Percentiles rank a stretch among this genome's conserved stretches.
These are phyloP conservation scores for Phyllostomus hastatus DNA, from an alignment of 2,113 vertebrate genomes.

Conservation along the genomic window DNA sequence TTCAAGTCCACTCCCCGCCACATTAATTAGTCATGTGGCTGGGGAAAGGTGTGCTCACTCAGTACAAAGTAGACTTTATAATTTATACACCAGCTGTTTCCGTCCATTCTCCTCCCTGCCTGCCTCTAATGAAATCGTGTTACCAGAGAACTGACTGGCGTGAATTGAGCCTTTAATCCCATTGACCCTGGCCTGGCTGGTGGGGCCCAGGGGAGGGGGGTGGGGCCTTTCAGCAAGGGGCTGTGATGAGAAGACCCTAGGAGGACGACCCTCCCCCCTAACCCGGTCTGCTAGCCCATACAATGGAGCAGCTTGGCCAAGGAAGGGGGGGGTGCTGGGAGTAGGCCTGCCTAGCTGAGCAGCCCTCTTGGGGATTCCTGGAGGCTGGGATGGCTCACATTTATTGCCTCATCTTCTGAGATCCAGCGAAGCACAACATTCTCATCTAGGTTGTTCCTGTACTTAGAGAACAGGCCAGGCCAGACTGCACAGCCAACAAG, in stretches of 20 bases:
- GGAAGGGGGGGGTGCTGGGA: conserved; percentile 89
- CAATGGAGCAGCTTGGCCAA: conserved; percentile 96
- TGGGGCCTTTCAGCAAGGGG: conserved; percentile 94
- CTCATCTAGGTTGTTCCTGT: conserved; percentile 97
- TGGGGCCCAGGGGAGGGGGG: conserved; percentile 88
- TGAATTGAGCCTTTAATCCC: conserved; percentile 99
- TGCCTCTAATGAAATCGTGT: conserved; percentile 99
- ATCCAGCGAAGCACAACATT: conserved; percentile 99
- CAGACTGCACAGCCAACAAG: conserved; percentile 91
- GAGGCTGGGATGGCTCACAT: conserved; percentile 99
- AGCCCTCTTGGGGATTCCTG: conserved; percentile 92
- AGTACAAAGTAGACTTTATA: conserved; percentile 99
- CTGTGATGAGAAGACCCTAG: conserved; percentile 97
- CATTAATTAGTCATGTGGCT: conserved; percentile 99
- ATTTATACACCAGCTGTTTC: conserved; percentile 99
- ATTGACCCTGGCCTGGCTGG: conserved; percentile 91
- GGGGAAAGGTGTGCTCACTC: conserved; percentile 98
- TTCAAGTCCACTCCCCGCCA: conserved; percentile 96
- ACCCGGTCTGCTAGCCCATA: conserved; percentile 33
- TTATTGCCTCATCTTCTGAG: conserved; percentile 99
- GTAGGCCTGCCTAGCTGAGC: conserved; percentile 93
- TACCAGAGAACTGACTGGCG: conserved; percentile 98
- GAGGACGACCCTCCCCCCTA: conserved; percentile 70
- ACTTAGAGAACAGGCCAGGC: conserved; percentile 96
- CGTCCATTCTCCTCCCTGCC: conserved; percentile 94